Percentiles rank a stretch among this genome's conserved stretches.
Evolutionary conservation across 2,888 invertebrate species (phyloP).

Genomic region (Tinea semifulvella): DNA sequence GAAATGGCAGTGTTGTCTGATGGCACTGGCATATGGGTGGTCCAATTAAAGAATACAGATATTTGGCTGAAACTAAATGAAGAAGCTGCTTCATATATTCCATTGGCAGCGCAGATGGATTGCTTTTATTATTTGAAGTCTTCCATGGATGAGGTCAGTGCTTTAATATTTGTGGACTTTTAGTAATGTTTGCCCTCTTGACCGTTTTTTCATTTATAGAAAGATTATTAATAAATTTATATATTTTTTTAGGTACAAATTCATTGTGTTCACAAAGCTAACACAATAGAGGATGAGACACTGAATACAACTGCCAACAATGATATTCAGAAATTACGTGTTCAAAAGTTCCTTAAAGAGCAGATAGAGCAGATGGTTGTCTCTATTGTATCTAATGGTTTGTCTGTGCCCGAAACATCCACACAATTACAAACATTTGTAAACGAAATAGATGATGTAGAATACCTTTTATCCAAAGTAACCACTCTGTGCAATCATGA

Average conservation of each 20-base stretch:
- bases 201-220: too few relatives aligned
- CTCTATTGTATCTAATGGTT: constrained; percentile 24
- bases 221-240: background rate
- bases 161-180: too few relatives aligned
- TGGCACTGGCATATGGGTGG: constrained; percentile 37
- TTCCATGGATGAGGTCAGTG: constrained; percentile 35
- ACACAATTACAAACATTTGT: constrained; percentile 33
- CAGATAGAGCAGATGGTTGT: constrained; percentile 30
- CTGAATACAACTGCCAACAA: background rate
- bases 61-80: constrained; percentile 34
- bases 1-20: constrained; percentile 32
- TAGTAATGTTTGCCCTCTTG: too few relatives aligned
- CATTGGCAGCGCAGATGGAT: constrained; percentile 33
- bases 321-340: constrained; percentile 8
- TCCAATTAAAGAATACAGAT: constrained; percentile 32
- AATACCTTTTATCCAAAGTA: constrained; percentile 33
- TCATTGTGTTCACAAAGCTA: constrained; percentile 11
- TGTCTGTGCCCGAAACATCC: background rate
- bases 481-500: constrained; percentile 37
- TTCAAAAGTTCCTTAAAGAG: constrained; percentile 32
- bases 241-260: constrained; percentile 28
- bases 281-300: background rate
- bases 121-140: constrained; percentile 40
- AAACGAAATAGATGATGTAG: constrained; percentile 39
- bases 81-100: constrained; percentile 29